These are phyloP conservation scores for Taxidea taxus DNA, from an alignment of 2,113 vertebrate genomes.

Conservation along the genomic window DNA sequence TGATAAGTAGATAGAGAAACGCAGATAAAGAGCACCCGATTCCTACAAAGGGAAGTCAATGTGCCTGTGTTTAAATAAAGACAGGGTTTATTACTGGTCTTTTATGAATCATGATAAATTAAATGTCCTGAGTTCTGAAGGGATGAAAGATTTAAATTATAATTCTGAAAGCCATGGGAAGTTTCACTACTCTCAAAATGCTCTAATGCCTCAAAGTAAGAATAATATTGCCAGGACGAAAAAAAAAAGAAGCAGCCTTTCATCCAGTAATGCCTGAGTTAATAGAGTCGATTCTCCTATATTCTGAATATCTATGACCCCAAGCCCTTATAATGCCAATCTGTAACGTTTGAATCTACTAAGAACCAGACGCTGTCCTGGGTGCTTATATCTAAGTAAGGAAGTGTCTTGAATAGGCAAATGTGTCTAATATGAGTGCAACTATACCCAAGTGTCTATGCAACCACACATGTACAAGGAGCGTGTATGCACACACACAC, in stretches of 20 bases:
- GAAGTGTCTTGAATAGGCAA: not conserved
- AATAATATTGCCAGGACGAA: not conserved
- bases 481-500: no score
- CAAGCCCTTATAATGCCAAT: not conserved
- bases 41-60: slow-evolving; percentile 38
- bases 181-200: slow-evolving; percentile 20
- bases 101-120: slow-evolving; percentile 46
- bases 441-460: not conserved
- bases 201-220: not conserved
- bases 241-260: not conserved
- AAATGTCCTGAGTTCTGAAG: slow-evolving; percentile 51
- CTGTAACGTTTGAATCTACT: not conserved
- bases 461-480: not conserved
- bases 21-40: not conserved
- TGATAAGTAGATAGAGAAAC: slow-evolving; percentile 53
- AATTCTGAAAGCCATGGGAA: slow-evolving; percentile 29
- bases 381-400: not conserved
- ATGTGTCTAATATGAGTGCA: not conserved
- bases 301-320: not conserved
- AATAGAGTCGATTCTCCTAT: not conserved
- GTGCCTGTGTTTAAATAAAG: slow-evolving; percentile 51
- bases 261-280: not conserved
- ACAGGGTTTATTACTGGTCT: slow-evolving; percentile 39
- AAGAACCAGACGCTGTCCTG: not conserved
- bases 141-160: slow-evolving; percentile 58